A percentile compares a stretch with the other conserved stretches of the same genome.
Conservation (phyloP, 2,888 invertebrate species). For the Crossocerus cetratus region DNA sequence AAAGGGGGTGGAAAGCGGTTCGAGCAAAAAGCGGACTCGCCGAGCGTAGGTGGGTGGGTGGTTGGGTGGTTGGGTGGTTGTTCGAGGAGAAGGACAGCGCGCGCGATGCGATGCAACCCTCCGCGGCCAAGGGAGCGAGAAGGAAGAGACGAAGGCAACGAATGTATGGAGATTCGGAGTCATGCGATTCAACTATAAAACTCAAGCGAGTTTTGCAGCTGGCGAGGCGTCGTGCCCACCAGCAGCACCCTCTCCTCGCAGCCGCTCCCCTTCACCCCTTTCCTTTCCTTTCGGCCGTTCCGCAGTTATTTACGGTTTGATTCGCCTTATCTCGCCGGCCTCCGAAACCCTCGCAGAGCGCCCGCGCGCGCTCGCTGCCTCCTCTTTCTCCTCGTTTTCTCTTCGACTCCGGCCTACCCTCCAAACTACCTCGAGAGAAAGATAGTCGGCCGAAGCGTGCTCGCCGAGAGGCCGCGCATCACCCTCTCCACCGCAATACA, state of each 20-base stretch:
- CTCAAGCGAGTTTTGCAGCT: slow-evolving; percentile 75
- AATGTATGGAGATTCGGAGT: slow-evolving; percentile 75
- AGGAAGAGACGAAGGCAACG: slow-evolving; percentile 49
- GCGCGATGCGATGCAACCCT: slow-evolving; percentile 13
- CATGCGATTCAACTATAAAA: slow-evolving; percentile 77
- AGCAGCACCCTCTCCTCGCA: slow-evolving; percentile 46
- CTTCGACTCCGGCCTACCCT: slow-evolving; percentile 47
- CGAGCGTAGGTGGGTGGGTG: not conserved
- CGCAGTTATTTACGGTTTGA: slow-evolving; percentile 77
- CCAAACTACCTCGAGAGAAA: slow-evolving; percentile 66
- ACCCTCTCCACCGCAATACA: slow-evolving; percentile 23
- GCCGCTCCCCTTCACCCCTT: slow-evolving; percentile 56
- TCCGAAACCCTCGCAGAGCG: slow-evolving; percentile 38
- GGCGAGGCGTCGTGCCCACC: slow-evolving; percentile 70
- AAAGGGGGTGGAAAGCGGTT: slow-evolving; percentile 36
- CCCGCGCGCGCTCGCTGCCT: slow-evolving; percentile 34
- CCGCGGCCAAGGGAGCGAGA: slow-evolving; percentile 6
- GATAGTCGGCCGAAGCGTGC: slow-evolving; percentile 63
- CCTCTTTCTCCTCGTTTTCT: slow-evolving; percentile 44
- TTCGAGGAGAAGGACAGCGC: slow-evolving; percentile 1
- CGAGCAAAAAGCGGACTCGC: not conserved
- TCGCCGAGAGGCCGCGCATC: slow-evolving; percentile 31
- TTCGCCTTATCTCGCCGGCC: slow-evolving; percentile 73
- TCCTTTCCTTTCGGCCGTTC: slow-evolving; percentile 72
- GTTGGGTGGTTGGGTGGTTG: too few relatives aligned